Conservation (phyloP, 2,113 vertebrate genomes). For the Sylvietta virens region DNA sequence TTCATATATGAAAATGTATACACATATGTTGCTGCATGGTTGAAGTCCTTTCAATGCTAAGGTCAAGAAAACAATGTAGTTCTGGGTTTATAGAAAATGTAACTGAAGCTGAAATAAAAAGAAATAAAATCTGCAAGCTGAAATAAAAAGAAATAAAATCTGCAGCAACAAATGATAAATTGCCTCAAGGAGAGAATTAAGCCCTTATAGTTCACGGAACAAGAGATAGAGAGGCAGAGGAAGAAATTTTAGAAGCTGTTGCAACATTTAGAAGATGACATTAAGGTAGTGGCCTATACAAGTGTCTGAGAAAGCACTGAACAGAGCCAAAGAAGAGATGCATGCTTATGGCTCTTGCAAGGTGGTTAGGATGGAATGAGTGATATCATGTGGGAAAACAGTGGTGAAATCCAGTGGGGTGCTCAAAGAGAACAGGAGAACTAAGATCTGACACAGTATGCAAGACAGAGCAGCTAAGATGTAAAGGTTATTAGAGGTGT, state of each 20-base stretch:
- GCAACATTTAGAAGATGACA: not conserved
- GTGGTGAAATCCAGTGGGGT: not conserved
- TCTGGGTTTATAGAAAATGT: not conserved
- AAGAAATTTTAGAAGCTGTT: not conserved
- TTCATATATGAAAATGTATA: not conserved
- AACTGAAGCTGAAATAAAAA: not conserved
- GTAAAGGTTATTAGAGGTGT: not conserved
- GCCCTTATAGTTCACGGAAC: fast-evolving
- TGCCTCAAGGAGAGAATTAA: not conserved
- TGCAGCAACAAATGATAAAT: not conserved
- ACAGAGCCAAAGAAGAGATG: not conserved
- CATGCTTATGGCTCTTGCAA: not conserved
- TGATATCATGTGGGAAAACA: not conserved
- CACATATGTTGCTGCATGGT: not conserved
- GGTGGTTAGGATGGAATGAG: not conserved
- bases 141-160: not conserved
- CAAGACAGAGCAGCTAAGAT: not conserved
- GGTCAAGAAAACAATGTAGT: not conserved
- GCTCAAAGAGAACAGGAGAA: not conserved
- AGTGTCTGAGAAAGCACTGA: not conserved
- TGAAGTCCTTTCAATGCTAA: not conserved
- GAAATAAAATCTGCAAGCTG: not conserved
- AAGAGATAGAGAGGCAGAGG: not conserved
- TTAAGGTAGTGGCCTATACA: not conserved
- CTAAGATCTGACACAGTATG: not conserved